Evolutionary conservation across 2,113 vertebrate species (phyloP), one percentile per base, ranked within the genome.

Genomic region (Rissa tridactyla): DNA sequence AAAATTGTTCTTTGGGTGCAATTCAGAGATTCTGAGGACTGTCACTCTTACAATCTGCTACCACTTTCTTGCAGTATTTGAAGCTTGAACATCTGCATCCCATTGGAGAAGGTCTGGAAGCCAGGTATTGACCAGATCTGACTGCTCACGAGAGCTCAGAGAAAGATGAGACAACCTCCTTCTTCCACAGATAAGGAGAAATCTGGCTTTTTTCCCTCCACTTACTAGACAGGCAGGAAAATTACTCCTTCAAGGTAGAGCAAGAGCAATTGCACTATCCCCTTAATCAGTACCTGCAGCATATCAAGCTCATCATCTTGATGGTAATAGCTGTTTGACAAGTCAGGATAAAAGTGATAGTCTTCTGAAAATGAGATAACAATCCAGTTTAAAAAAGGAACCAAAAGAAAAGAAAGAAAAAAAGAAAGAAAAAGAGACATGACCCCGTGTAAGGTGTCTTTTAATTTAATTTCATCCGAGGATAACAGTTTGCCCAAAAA

Each of bases 321-420:
- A 94, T 87, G 93, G 92, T 96, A 97, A 96, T 95, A 96, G 93
- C 94, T 97, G 95, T 95, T 95, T 97, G 97, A 98, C 95, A 98
- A 96, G 91, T 65, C 82, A 96, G 96, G 93, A 96, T 97, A 95
- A 96, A 98, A 96, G 90, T 96, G 92, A 97, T 97, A 95, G 86
- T 97, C 94, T 96, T 97, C 92, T 94, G 95, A 97, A 98, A 98
- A 97, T 44, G 69, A 97, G 96, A 94, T 96, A 90, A 97, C 88
- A 90, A 95, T 94, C 88, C 55, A 19, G 64, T 78, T 97, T 82
- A 47, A 90, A 95, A 96, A 97, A 90, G 46, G 85, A 94, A 92
- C 66, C 66, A 69, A 95, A 93, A 96, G 87, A 95, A 96, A 96
- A 19, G 29, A 61, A 54, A 15, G 26, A 26, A 64, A 13, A 15